A percentile compares a stretch with the other conserved stretches of the same genome.
Evolutionary conservation across 2,797 vertebrate species (phyloP).

Genomic region (Eleutherodactylus coqui): DNA sequence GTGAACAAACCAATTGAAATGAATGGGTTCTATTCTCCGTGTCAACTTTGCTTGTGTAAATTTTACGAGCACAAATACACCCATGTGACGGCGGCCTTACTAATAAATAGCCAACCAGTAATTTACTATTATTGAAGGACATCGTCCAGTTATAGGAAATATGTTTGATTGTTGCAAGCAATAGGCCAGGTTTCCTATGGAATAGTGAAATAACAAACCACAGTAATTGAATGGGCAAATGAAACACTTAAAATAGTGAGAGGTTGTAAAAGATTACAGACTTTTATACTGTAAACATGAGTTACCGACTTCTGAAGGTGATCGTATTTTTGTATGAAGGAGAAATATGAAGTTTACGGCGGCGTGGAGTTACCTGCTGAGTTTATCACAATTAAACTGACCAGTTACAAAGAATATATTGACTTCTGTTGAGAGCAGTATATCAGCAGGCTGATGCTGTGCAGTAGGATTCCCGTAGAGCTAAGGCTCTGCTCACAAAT

Average conservation of each 20-base stretch:
- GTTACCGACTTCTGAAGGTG: not conserved
- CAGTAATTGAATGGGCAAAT: not conserved
- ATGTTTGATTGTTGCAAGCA: not conserved
- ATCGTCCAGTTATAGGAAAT: not conserved
- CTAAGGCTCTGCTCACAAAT: not conserved
- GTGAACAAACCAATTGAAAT: too few relatives aligned
- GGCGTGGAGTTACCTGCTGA: not conserved
- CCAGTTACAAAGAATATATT: not conserved
- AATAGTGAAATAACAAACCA: not conserved
- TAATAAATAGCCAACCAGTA: too few relatives aligned
- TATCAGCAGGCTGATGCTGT: not conserved
- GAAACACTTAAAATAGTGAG: not conserved
- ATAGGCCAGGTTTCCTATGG: not conserved
- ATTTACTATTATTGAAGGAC: too few relatives aligned
- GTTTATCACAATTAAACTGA: slow-evolving; percentile 10
- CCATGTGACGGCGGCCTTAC: too few relatives aligned
- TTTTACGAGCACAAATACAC: too few relatives aligned
- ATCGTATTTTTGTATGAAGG: not conserved
- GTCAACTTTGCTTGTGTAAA: too few relatives aligned
- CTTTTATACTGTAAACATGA: not conserved
- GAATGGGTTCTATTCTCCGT: too few relatives aligned
- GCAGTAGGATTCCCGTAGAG: not conserved
- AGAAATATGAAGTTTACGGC: not conserved
- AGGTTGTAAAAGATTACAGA: not conserved
- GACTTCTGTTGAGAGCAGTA: not conserved